Evolutionary conservation across 1,140 invertebrate species (phyloP).

Genomic region (Microplitis demolitor): DNA sequence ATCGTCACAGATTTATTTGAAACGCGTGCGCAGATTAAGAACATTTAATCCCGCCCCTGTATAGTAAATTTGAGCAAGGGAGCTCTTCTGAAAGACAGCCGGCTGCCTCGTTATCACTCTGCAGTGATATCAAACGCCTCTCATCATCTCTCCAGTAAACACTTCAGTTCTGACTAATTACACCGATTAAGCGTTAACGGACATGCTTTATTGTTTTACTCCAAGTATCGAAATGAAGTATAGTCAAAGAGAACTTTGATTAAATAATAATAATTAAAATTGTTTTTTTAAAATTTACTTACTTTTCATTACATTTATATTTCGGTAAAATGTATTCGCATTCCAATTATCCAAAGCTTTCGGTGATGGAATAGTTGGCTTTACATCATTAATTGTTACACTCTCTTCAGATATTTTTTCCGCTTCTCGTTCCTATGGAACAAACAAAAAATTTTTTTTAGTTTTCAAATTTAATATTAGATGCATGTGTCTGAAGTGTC

Average conservation of each 20-base stretch:
- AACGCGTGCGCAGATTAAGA: too few species aligned
- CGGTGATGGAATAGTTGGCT: conserved; percentile 44
- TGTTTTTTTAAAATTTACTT: conserved; percentile 19
- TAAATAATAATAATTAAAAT: not conserved
- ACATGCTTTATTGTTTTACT: not conserved
- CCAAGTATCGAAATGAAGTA: too few species aligned
- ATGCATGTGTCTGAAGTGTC: too few species aligned
- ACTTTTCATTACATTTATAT: conserved; percentile 50
- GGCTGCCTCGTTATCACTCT: conserved; percentile 33
- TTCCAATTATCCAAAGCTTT: conserved; percentile 52
- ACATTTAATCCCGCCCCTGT: too few species aligned
- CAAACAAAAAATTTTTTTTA: not conserved
- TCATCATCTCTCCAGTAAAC: conserved; percentile 50
- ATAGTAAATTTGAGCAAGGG: too few species aligned
- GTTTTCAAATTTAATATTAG: too few species aligned
- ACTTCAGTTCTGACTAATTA: conserved; percentile 57
- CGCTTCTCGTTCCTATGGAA: conserved; percentile 50
- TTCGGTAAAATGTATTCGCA: conserved; percentile 48
- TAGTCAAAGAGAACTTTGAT: too few species aligned
- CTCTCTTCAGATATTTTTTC: conserved; percentile 49
- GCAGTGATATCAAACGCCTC: conserved; percentile 46
- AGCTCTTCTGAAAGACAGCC: not conserved
- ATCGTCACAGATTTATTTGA: too few species aligned
- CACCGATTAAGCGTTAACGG: conserved; percentile 50
- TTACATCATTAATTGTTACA: conserved; percentile 44